Percentiles rank a stretch among this genome's conserved stretches.
phyloP scores from a whole-genome alignment of 1,140 invertebrate genomes.

The Medauroidea extradentata region DNA sequence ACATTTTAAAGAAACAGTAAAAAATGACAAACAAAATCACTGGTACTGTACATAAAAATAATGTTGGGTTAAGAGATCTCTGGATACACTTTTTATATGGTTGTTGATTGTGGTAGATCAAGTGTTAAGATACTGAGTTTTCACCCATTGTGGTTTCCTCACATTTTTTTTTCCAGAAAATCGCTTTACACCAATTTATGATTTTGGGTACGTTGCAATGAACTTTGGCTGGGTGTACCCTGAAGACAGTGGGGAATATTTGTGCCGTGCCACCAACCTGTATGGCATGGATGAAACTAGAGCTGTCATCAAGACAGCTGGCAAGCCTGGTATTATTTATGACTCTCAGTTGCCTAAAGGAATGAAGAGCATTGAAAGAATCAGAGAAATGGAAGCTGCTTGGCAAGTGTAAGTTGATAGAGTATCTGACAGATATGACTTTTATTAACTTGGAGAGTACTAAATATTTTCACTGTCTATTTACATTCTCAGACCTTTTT shows the following conservation, averaged over 20 bases:
- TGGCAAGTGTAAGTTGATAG: constrained; percentile 85
- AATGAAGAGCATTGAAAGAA: constrained; percentile 93
- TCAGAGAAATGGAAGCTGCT: constrained; percentile 93
- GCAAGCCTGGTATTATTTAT: constrained; percentile 87
- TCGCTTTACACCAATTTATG: constrained; percentile 87
- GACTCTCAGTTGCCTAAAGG: constrained; percentile 89
- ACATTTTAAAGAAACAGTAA: too few relatives aligned
- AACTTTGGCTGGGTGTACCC: constrained; percentile 95
- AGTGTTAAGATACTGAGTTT: too few relatives aligned
- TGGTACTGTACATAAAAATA: too few relatives aligned
- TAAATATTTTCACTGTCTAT: too few relatives aligned
- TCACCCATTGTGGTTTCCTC: neutral
- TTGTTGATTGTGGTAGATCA: too few relatives aligned
- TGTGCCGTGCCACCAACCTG: constrained; percentile 85
- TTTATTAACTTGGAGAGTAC: too few relatives aligned
- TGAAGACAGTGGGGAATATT: constrained; percentile 84
- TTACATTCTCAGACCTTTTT: too few relatives aligned
- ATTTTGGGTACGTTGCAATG: constrained; percentile 94
- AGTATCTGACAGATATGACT: constrained; percentile 11
- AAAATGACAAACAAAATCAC: too few relatives aligned
- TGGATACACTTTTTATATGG: too few relatives aligned
- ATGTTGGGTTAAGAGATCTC: too few relatives aligned
- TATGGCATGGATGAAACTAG: constrained; percentile 87
- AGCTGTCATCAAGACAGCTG: constrained; percentile 75
- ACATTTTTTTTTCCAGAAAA: constrained; percentile 58